Evolutionary conservation across 2,888 invertebrate species (phyloP).

Genomic region (Drosophila flavopinicola): DNA sequence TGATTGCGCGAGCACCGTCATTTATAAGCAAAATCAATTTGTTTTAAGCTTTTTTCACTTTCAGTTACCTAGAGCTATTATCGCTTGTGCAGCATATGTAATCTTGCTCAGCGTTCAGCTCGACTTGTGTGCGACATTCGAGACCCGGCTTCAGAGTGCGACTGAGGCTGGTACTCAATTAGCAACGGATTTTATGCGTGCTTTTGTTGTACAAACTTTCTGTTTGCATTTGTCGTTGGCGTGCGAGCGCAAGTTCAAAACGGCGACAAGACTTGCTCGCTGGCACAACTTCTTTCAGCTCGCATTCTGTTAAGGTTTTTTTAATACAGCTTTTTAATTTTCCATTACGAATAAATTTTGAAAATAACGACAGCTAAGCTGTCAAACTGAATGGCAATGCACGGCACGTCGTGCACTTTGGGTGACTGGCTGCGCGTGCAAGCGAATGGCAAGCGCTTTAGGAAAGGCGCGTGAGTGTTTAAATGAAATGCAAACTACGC

Average conservation of each 20-base stretch:
- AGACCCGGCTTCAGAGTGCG: slow-evolving; percentile 29
- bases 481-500: not conserved
- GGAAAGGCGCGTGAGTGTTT: not conserved
- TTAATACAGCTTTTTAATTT: not conserved
- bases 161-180: slow-evolving; percentile 23
- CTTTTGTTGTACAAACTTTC: slow-evolving; percentile 19
- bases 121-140: slow-evolving; percentile 13
- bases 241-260: slow-evolving; percentile 3
- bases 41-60: slow-evolving; percentile 3
- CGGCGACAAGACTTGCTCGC: not conserved
- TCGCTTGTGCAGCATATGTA: slow-evolving; percentile 1
- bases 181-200: not conserved
- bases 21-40: slow-evolving; percentile 11
- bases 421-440: slow-evolving; percentile 5
- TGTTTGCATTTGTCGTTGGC: slow-evolving; percentile 36
- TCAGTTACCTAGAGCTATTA: slow-evolving; percentile 8
- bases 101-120: not conserved
- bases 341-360: not conserved
- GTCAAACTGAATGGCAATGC: slow-evolving; percentile 4
- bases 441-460: slow-evolving; percentile 11
- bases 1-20: slow-evolving; percentile 27
- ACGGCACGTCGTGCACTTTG: not conserved
- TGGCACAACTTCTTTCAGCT: not conserved
- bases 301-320: not conserved
- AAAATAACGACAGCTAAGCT: slow-evolving; percentile 25